phyloP scores from a whole-genome alignment of 2,888 invertebrate genomes.

The Julus scandinavius region DNA sequence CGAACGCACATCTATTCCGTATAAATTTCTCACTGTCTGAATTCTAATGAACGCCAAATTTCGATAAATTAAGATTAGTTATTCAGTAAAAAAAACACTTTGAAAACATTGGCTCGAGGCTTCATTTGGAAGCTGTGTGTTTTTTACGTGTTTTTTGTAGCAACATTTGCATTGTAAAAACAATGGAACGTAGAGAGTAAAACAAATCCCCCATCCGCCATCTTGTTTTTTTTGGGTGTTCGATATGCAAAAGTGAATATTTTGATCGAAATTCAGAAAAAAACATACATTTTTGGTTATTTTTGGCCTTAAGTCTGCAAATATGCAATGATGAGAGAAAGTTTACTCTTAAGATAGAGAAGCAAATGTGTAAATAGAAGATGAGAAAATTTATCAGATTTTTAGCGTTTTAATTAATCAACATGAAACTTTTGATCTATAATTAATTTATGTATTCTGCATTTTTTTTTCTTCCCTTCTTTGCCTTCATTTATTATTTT shows the following conservation, averaged over 20 bases:
- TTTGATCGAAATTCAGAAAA: slow-evolving; percentile 15
- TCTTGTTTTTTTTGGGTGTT: neutral
- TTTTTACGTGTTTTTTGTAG: neutral
- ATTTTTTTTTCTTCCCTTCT: neutral
- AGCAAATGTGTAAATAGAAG: slow-evolving; percentile 1
- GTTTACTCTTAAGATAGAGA: neutral
- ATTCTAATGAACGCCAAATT: slow-evolving; percentile 42
- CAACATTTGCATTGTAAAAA: slow-evolving; percentile 15
- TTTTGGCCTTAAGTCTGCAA: neutral
- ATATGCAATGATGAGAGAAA: neutral
- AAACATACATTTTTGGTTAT: neutral
- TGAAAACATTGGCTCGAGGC: slow-evolving; percentile 33
- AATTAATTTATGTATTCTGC: neutral
- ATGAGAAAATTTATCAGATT: neutral
- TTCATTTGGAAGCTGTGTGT: neutral
- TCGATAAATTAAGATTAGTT: slow-evolving; percentile 37
- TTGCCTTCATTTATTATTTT: neutral
- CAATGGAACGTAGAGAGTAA: neutral
- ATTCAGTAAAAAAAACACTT: slow-evolving; percentile 20
- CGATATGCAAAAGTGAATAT: neutral
- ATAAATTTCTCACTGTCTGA: slow-evolving; percentile 37
- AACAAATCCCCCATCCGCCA: neutral
- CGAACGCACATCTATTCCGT: neutral
- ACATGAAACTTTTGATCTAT: neutral
- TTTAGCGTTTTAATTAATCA: neutral